Percentiles rank a stretch among this genome's conserved stretches.
These are phyloP conservation scores for Paralichthys olivaceus DNA, from an alignment of 2,113 vertebrate genomes.

Conservation along the genomic window DNA sequence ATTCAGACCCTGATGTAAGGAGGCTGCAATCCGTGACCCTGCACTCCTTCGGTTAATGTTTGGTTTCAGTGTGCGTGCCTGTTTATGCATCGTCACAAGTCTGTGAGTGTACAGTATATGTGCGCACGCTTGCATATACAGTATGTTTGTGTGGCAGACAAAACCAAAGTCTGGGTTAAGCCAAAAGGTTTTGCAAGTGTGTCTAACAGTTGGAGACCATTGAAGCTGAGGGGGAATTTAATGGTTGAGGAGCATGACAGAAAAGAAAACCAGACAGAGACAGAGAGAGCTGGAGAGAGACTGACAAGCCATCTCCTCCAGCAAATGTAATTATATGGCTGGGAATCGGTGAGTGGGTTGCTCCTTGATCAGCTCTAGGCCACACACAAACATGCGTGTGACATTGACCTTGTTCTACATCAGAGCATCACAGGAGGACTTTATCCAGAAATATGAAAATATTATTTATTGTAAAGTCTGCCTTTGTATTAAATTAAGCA, in stretches of 20 bases:
- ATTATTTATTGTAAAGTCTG: background rate
- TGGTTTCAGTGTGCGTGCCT: slow-evolving; percentile 24
- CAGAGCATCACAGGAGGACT: background rate
- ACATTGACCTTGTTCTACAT: slow-evolving; percentile 54
- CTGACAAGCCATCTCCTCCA: slow-evolving; percentile 48
- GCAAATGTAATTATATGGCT: slow-evolving; percentile 59
- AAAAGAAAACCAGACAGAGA: slow-evolving; percentile 36
- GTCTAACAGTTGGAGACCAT: slow-evolving; percentile 27
- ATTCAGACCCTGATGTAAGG: slow-evolving; percentile 72
- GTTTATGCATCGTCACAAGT: slow-evolving; percentile 28
- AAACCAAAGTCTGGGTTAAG: background rate
- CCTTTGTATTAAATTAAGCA: background rate
- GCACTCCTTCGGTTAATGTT: slow-evolving; percentile 52
- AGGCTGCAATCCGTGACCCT: slow-evolving; percentile 69
- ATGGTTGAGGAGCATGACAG: slow-evolving; percentile 17
- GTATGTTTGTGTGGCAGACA: background rate
- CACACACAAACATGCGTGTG: background rate
- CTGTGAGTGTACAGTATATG: slow-evolving; percentile 6
- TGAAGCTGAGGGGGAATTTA: slow-evolving; percentile 27
- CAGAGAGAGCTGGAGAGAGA: slow-evolving; percentile 36
- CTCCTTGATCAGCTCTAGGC: slow-evolving; percentile 41
- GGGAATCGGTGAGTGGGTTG: slow-evolving; percentile 16
- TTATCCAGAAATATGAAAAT: background rate
- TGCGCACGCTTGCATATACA: background rate
- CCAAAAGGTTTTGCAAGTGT: slow-evolving; percentile 12